A percentile compares a stretch with the other conserved stretches of the same genome.
These are phyloP conservation scores for Varanus salvator DNA, from an alignment of 2,113 vertebrate species.

Conservation along the genomic window DNA sequence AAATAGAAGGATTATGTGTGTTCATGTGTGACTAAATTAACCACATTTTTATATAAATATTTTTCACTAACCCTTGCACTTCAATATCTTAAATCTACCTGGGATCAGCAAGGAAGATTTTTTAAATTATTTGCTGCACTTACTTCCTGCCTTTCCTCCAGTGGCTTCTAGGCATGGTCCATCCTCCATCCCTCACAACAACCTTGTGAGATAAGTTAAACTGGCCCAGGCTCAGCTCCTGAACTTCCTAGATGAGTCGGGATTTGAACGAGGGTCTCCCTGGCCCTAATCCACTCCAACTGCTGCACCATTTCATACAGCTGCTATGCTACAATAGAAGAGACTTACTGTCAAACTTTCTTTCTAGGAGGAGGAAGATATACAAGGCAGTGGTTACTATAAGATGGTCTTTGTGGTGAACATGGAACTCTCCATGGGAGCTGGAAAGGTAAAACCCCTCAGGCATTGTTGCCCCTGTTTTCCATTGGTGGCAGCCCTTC, in stretches of 20 bases:
- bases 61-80: no score
- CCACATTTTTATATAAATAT: no score
- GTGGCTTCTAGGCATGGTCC: background rate
- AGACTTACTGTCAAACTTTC: background rate
- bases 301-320: no score
- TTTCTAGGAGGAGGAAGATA: constrained; percentile 69
- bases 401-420: constrained; percentile 90
- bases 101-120: background rate
- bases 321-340: background rate
- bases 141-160: background rate
- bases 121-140: background rate
- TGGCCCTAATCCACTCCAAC: background rate
- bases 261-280: background rate
- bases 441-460: constrained; percentile 78
- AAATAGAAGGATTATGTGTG: no score
- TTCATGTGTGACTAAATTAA: no score
- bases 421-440: constrained; percentile 85
- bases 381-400: constrained; percentile 77
- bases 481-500: background rate
- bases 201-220: background rate
- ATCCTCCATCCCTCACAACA: no score
- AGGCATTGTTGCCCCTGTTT: background rate
- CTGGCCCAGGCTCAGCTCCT: background rate
- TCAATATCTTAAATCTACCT: no score
- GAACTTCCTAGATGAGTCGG: background rate